A percentile compares a stretch with the other conserved stretches of the same genome.
Conservation (phyloP, 2,888 invertebrate species). For the Lycia hirtaria region DNA sequence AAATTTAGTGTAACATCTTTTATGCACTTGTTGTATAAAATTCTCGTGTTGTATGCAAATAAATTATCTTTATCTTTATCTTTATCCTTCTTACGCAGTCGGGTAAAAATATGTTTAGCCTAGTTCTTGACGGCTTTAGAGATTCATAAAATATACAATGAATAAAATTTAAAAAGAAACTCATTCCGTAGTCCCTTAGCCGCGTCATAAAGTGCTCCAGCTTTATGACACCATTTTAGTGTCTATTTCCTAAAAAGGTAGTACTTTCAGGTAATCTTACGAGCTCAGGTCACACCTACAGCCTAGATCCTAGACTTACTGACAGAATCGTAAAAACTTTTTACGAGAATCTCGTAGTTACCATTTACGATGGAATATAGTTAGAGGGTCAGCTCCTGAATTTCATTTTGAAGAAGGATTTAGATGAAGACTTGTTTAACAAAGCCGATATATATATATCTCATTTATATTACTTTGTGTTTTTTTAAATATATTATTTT, state of each 20-base stretch:
- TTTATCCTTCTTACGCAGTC: too few relatives aligned
- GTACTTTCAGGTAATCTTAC: slow-evolving; percentile 30
- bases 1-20: too few relatives aligned
- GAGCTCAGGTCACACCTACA: slow-evolving; percentile 18
- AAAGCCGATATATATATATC: too few relatives aligned
- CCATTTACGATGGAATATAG: slow-evolving; percentile 10
- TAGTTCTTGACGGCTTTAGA: background rate
- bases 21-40: too few relatives aligned
- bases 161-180: slow-evolving; percentile 13
- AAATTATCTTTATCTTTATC: too few relatives aligned
- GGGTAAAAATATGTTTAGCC: too few relatives aligned
- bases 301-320: slow-evolving; percentile 24
- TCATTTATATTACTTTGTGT: too few relatives aligned
- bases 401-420: slow-evolving; percentile 11
- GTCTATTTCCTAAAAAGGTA: slow-evolving; percentile 29
- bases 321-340: slow-evolving; percentile 34
- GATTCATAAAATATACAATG: slow-evolving; percentile 1
- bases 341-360: slow-evolving; percentile 28
- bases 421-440: background rate
- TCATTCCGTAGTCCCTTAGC: slow-evolving; percentile 5
- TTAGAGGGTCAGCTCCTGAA: slow-evolving; percentile 10
- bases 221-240: slow-evolving; percentile 31
- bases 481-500: too few relatives aligned
- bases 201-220: slow-evolving; percentile 21
- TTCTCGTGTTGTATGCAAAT: too few relatives aligned